Evolutionary conservation across 2,113 vertebrate genomes (phyloP).

Genomic region (Platysteira castanea): DNA sequence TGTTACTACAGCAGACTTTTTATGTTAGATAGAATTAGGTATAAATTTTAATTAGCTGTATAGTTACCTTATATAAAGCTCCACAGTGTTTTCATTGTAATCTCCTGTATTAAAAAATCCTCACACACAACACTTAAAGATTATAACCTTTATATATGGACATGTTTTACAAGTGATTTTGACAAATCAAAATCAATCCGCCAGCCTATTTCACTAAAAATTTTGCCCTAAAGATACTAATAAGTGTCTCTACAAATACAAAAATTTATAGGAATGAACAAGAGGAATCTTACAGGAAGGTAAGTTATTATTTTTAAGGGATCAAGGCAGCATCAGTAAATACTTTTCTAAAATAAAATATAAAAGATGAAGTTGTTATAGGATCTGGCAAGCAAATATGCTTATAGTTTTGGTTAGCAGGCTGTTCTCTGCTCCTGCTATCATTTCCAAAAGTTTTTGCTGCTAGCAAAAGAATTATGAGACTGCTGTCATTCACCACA

Average conservation of each 20-base stretch:
- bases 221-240: background rate
- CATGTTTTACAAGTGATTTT: background rate
- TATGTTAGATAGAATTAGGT: background rate
- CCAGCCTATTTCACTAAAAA: background rate
- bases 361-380: background rate
- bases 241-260: background rate
- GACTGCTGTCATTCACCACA: background rate
- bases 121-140: background rate
- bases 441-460: background rate
- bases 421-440: background rate
- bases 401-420: background rate
- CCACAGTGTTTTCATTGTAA: background rate
- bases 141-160: background rate
- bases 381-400: background rate
- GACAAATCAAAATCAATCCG: background rate
- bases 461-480: background rate
- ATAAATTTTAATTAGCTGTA: background rate
- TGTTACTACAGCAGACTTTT: background rate
- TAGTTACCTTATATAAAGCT: background rate
- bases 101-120: background rate
- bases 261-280: background rate
- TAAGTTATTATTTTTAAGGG: background rate
- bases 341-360: background rate
- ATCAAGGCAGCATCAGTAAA: background rate
- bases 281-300: background rate